Evolutionary conservation across 2,113 vertebrate species (phyloP), one percentile per base, ranked within the genome.

Genomic region (Prietella phreatophila): DNA sequence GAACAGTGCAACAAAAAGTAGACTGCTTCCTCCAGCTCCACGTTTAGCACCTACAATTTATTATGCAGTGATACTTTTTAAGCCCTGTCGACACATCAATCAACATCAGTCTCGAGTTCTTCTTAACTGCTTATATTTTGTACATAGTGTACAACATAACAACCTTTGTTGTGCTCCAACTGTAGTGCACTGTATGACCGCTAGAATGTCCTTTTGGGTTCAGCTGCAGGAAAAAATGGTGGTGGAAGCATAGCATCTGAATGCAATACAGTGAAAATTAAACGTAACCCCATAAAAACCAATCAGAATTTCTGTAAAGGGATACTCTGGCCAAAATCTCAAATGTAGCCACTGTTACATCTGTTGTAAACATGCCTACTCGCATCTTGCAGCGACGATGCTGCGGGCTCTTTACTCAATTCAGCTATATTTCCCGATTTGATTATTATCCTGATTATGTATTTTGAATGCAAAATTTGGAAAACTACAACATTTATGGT

Each of bases 1-100:
- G 87, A 90, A 83, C 87, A 83, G 60, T 88, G 89, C 42, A 61
- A 88, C 87, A 90, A 84, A 88, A 84, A 85, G 85, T 58, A 84
- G 76, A 78, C 60, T 39, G 60, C 39, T 85, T 60, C 87, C 53
- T 83, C 69, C 83, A 79, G 6, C 27, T 30, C 15, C 50, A 61
- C 20, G 19, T 53, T 67, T 75, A 75, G 8, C 71, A 79, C 50
- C 39, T 11, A 42, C 9, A 47, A 17, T 79, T 53, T 55, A 55
- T 79, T 27, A 79, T 79, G 47, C 47, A 79, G 47, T 50, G 25
- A 79, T 79, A 17, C 3, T 56, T 58, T 81, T 56, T 81, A 58
- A 33, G 9, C 78, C 4, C 14, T 56, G 78, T 19, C 2, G 33
- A 56, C 78, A 56, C 76, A 17, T 9, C n/a, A n/a, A n/a, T n/a